phyloP scores from a whole-genome alignment of 2,113 vertebrate genomes.

The Monarcha castaneiventris region DNA sequence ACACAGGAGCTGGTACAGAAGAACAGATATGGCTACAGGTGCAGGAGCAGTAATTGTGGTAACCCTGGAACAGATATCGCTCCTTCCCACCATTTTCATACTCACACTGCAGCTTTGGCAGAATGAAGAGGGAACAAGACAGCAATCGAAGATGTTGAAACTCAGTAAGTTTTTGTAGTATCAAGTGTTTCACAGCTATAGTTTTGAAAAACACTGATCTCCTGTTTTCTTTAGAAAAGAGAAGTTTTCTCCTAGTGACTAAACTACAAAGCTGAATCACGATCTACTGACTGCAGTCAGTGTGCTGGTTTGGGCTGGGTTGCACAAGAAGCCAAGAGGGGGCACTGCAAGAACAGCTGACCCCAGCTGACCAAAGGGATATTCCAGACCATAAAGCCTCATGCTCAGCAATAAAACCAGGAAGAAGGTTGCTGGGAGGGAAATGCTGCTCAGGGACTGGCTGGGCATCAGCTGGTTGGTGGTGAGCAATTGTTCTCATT shows the following conservation, averaged over 20 bases:
- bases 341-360: neutral
- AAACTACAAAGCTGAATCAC: neutral
- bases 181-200: neutral
- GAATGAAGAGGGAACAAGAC: neutral
- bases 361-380: neutral
- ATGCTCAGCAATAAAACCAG: neutral
- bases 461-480: neutral
- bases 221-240: neutral
- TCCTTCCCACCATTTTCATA: neutral
- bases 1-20: neutral
- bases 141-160: neutral
- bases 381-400: neutral
- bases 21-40: fast-evolving
- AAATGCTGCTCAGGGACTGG: neutral
- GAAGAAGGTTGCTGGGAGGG: neutral
- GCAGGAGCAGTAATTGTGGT: neutral
- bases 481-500: neutral
- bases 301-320: neutral
- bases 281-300: neutral
- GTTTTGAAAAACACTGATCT: neutral
- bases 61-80: neutral
- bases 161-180: neutral
- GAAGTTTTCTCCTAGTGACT: neutral
- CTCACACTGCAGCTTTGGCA: neutral
- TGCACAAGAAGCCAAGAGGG: neutral